Evolutionary conservation across 2,797 vertebrate genomes (phyloP).

Genomic region (Acanthurus tractus): DNA sequence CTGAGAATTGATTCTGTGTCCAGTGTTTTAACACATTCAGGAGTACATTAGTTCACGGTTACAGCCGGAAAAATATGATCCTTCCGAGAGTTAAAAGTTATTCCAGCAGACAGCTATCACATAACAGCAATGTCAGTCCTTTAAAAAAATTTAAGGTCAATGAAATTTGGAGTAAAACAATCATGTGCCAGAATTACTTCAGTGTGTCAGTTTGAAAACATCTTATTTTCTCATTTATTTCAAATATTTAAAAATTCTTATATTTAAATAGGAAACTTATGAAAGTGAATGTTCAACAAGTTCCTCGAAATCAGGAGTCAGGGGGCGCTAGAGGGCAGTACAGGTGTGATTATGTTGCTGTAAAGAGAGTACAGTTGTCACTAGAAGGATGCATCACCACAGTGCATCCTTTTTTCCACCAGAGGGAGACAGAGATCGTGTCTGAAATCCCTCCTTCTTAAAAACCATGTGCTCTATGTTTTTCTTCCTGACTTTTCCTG

Average conservation of each 20-base stretch:
- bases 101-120: too few species aligned
- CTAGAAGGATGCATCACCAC: neutral
- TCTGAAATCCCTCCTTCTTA: neutral
- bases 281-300: neutral
- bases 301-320: neutral
- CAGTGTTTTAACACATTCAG: neutral
- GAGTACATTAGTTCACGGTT: neutral
- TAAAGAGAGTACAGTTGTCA: neutral
- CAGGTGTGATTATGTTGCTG: neutral
- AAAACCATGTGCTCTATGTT: neutral
- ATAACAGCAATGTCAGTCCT: neutral
- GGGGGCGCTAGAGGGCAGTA: too few species aligned
- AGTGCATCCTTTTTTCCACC: slow-evolving; percentile 22
- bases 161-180: neutral
- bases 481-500: neutral
- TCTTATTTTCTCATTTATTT: neutral
- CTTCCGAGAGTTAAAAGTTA: neutral
- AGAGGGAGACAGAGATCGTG: slow-evolving; percentile 53
- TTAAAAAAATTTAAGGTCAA: neutral
- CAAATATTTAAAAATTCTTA: too few species aligned
- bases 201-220: neutral
- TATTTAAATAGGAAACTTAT: too few species aligned
- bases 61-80: neutral
- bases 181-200: neutral
- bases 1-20: neutral